phyloP scores from a whole-genome alignment of 64 coral and sea anemone species.

The Dendrophyllia cribrosa region DNA sequence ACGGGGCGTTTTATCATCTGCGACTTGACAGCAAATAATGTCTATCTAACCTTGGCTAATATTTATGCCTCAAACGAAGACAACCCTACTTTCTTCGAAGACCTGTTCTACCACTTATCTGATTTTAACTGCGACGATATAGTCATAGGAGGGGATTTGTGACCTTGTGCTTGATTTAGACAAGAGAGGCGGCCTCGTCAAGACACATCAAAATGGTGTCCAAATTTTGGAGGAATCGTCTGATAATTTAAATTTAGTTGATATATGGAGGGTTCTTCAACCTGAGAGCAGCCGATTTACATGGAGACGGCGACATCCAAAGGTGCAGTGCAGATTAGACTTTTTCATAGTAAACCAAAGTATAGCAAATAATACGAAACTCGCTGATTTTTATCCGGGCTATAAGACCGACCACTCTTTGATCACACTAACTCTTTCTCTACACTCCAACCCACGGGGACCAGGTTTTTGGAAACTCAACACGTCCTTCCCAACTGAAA shows the following conservation, averaged over 20 bases:
- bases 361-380: background rate
- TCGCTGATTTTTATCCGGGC: background rate
- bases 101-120: background rate
- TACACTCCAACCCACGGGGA: background rate
- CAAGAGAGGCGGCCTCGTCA: background rate
- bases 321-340: background rate
- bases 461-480: background rate
- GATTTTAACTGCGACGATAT: slow-evolving; percentile 1
- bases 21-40: background rate
- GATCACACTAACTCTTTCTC: background rate
- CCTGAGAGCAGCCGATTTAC: slow-evolving; percentile 1
- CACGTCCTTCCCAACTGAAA: background rate
- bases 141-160: slow-evolving; percentile 10
- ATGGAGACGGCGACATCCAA: background rate
- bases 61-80: background rate
- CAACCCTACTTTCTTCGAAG: background rate
- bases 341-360: background rate
- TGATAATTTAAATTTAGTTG: slow-evolving; percentile 18
- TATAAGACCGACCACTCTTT: background rate
- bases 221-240: background rate
- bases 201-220: background rate
- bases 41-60: background rate
- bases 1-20: background rate
- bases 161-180: slow-evolving; percentile 28
- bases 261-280: slow-evolving; percentile 21